Evolutionary conservation across 2,797 vertebrate species (phyloP), one percentile per base, ranked within the genome.

Genomic region (Sebastes diaconus): DNA sequence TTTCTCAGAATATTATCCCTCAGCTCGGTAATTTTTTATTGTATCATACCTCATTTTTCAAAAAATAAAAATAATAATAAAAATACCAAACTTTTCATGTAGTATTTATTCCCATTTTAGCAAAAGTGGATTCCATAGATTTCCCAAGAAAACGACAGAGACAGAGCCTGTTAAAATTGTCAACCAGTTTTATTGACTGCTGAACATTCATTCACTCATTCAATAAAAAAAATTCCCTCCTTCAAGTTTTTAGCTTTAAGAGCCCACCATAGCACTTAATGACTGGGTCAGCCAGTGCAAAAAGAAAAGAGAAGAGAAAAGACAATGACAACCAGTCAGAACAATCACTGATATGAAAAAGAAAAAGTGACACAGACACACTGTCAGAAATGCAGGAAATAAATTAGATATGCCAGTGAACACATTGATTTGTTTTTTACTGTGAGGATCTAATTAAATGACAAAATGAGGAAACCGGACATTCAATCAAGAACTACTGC

Each of bases 151-250:
- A 67, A 58, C 67, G 5, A 36, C 4, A 4, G 34, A 10, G 57
- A 34, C 66, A 50, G 24, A 83, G 18, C 1, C 67, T 5, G 24
- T 71, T 77, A 66, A 86, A 87, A 80, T 67, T 69, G 77, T 92
- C 81, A 90, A 85, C 79, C 77, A 80, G 75, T 86, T 94, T 94
- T 94, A 95, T 93, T 95, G 82, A 89, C 88, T 59, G 79, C 77
- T 80, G 75, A 91, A 91, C 79, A 90, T 87, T 80, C 78, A 87
- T 77, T 84, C 80, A 80, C 70, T 80, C 64, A 22, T 77, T 75
- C 46, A 80, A 87, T 46, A 57, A 77, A 70, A 82, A 59, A 59
- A 80, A 86, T 46, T 74, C 71, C 80, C 73, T 82, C 79, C 60
- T 89, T 86, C 85, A 89, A 90, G 83, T 85, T 88, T 87, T 58